Percentiles rank a stretch among this genome's conserved stretches.
phyloP scores from a whole-genome alignment of 2,888 invertebrate species.

The Drosophila siamana region DNA sequence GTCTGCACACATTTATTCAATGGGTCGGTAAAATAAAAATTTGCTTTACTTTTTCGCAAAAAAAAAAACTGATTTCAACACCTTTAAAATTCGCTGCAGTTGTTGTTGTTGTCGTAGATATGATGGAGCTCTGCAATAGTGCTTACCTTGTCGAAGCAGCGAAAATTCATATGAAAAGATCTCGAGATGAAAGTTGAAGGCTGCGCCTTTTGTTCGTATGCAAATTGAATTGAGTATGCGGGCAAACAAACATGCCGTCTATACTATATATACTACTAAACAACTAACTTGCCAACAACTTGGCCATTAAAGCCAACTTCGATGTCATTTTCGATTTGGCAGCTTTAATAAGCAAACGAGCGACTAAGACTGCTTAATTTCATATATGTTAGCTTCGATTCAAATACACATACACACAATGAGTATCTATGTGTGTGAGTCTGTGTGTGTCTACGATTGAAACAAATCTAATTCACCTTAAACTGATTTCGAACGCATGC shows the following conservation, averaged over 20 bases:
- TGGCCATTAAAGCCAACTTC: conserved; percentile 64
- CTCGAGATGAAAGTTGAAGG: conserved; percentile 7
- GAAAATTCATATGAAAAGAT: conserved; percentile 4
- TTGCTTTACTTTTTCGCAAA: conserved; percentile 1
- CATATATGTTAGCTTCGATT: too few species aligned
- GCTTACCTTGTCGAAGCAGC: not conserved
- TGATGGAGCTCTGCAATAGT: conserved; percentile 1
- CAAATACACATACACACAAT: too few species aligned
- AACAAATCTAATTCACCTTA: conserved; percentile 76
- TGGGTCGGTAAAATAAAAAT: not conserved
- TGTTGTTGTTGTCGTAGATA: not conserved
- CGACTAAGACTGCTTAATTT: conserved; percentile 69
- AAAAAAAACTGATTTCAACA: not conserved
- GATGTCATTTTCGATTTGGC: conserved; percentile 73
- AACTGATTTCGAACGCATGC: conserved; percentile 54
- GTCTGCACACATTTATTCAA: not conserved
- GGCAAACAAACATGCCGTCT: conserved; percentile 3
- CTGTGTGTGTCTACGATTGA: conserved; percentile 16
- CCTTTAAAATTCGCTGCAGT: not conserved
- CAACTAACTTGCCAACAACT: conserved; percentile 16
- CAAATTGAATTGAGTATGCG: conserved; percentile 9
- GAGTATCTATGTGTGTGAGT: conserved; percentile 23
- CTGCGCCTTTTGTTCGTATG: conserved; percentile 18
- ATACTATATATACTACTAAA: not conserved
- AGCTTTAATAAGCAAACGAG: conserved; percentile 49